Base-by-base conservation (phyloP, 2,888 invertebrate species). In the Platerodrilus igneus region DNA sequence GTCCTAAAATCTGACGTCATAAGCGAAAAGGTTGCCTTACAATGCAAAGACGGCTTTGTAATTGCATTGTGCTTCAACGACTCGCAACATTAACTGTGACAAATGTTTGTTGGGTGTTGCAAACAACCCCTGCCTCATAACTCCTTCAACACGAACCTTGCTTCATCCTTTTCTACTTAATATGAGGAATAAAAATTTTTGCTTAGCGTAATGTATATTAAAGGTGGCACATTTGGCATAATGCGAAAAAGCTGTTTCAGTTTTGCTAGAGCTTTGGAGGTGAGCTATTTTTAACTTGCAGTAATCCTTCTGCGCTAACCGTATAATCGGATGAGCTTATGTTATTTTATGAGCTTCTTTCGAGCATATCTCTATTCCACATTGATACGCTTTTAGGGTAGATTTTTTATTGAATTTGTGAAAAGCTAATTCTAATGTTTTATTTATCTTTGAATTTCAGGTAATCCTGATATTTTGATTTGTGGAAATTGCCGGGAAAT, bases 401-500 rank as follows among this genome's bases (percentile, higher is more conserved):
- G n/a, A n/a, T 13, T 13, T 30, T 10, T 3, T 21, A 8, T 21
- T 21, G 2, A 21, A 21, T n/a, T n/a, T 21, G 9, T 21, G 3
- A n/a, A 21, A 21, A 21, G 9, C 21, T n/a, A 5, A 21, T 21
- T 21, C 5, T 16, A 28, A 18, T 18, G 17, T 3, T 17, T 18
- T 31, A 4, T 17, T 17, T 2, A 8, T 15, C 13, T 52, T 51
- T 54, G 51, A 51, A 61, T 73, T 66, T 42, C 69, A 81, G 80
- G 78, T 62, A 79, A 79, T 63, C 79, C 80, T 38, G 85, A 86
- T 63, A 81, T 84, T 48, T 70, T 86, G 54, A 83, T 85, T 53
- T 86, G 85, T 63, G 85, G 85, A 31, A 81, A 80, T 62, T 85
- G 85, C 66, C 73, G 83, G 49, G 81, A 82, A 63, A 76, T 81